Conservation (phyloP, 2,888 invertebrate genomes). For the Drosophila cognata region DNA sequence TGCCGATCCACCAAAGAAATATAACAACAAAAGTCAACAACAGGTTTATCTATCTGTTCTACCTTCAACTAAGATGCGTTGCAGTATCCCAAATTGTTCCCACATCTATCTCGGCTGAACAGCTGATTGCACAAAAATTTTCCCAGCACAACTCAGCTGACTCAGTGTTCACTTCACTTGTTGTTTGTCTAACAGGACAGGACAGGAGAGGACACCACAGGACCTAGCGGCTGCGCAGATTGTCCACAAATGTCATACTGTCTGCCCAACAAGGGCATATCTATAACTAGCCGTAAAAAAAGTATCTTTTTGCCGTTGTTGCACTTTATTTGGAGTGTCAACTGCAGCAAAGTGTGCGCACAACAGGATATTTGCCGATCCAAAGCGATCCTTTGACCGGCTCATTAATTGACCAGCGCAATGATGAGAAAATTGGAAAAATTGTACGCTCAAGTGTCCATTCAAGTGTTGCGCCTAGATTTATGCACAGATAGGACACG, state of each 20-base stretch:
- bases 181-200: constrained; percentile 73
- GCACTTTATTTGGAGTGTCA: constrained; percentile 80
- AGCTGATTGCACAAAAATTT: constrained; percentile 77
- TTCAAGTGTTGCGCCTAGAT: constrained; percentile 73
- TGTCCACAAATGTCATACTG: constrained; percentile 77
- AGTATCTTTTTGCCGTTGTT: constrained; percentile 67
- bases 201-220: constrained; percentile 51
- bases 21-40: constrained; percentile 72
- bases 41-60: constrained; percentile 67
- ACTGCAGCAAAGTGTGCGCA: constrained; percentile 66
- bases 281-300: constrained; percentile 75
- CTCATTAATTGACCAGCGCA: constrained; percentile 76
- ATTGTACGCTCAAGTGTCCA: constrained; percentile 68
- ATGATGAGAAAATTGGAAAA: constrained; percentile 67
- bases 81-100: constrained; percentile 60
- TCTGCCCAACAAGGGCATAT: constrained; percentile 74
- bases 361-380: constrained; percentile 72
- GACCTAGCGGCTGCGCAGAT: constrained; percentile 59
- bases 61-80: constrained; percentile 23
- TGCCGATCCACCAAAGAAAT: constrained; percentile 34
- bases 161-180: constrained; percentile 56
- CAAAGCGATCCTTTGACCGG: constrained; percentile 26
- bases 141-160: constrained; percentile 72
- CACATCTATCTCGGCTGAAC: constrained; percentile 58
- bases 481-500: constrained; percentile 66